Evolutionary conservation across 2,888 invertebrate genomes (phyloP), one percentile per base, ranked within the genome.

Genomic region (Temnothorax ravouxi): DNA sequence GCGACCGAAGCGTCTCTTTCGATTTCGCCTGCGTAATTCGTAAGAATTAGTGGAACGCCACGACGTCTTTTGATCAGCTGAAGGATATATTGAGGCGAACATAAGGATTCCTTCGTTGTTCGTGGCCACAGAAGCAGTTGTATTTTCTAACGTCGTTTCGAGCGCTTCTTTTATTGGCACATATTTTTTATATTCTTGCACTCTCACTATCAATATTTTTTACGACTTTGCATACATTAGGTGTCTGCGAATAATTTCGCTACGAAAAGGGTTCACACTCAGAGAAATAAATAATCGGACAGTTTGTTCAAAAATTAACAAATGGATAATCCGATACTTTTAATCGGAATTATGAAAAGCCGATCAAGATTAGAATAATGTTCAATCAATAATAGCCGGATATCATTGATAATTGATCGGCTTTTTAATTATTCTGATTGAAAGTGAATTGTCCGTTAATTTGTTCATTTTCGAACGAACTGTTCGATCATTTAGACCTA

Each of bases 191-290:
- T 29, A 77, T 44, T 54, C 41, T 3, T 18, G 18, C 21, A 56
- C 8, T 67, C 56, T 69, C 47, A 47, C 4, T n/a, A 6, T 79
- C 44, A 25, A 71, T 44, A 56, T 47, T 72, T 72, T n/a, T 29
- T n/a, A 50, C 15, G 13, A 6, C 9, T 50, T 25, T 38, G 21
- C 41, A n/a, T 66, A n/a, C 1, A 44, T 77, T 18, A 52, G 9
- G 9, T 13, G 8, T 29, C 3, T 54, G 38, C 25, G 50, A 50
- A 3, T n/a, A 67, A 9, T 29, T 41, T 54, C 3, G 13, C 25
- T 11, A 52, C 6, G 13, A 34, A 34, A 71, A 18, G 18, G 15
- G 9, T 47, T 4, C 5, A 15, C 25, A 25, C 25, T 25, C 25
- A 25, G 25, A 25, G 25, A 25, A 25, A 25, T 25, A 25, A 25